Conservation (phyloP, 2,888 invertebrate genomes). For the Trypoxylon attenuatum region DNA sequence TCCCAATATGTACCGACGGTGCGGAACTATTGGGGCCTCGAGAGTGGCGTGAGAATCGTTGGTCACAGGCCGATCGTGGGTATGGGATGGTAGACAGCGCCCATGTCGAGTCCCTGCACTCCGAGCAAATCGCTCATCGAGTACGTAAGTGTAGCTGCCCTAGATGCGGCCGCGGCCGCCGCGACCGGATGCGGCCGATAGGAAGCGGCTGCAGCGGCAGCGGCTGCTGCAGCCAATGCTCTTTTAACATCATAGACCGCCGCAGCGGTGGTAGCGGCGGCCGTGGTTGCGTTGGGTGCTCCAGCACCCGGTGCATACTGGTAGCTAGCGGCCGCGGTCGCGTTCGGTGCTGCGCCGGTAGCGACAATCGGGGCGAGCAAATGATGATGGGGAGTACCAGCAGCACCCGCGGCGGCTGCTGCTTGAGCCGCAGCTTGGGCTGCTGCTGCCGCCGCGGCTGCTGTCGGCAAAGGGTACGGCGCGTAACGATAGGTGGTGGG, state of each 20-base stretch:
- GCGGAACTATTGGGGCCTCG: constrained; percentile 65
- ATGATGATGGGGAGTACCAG: constrained; percentile 67
- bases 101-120: constrained; percentile 81
- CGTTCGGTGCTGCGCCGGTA: constrained; percentile 67
- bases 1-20: too few species aligned
- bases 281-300: constrained; percentile 74
- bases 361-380: constrained; percentile 70
- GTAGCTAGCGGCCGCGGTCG: constrained; percentile 66
- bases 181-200: constrained; percentile 76
- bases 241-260: constrained; percentile 77
- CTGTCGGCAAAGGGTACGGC: constrained; percentile 72
- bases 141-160: constrained; percentile 79
- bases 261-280: constrained; percentile 72
- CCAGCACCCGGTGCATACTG: constrained; percentile 71
- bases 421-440: constrained; percentile 72
- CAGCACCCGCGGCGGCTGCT: constrained; percentile 62
- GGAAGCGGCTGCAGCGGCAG: constrained; percentile 79
- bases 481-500: constrained; percentile 76
- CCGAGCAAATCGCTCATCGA: constrained; percentile 84
- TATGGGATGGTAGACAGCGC: constrained; percentile 84
- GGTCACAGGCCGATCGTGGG: constrained; percentile 84
- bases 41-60: constrained; percentile 73
- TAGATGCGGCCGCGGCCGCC: constrained; percentile 69
- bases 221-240: constrained; percentile 76
- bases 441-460: constrained; percentile 73